Percentiles rank a stretch among this genome's conserved stretches.
phyloP scores from a whole-genome alignment of 1,140 invertebrate genomes.

The Atta texana region DNA sequence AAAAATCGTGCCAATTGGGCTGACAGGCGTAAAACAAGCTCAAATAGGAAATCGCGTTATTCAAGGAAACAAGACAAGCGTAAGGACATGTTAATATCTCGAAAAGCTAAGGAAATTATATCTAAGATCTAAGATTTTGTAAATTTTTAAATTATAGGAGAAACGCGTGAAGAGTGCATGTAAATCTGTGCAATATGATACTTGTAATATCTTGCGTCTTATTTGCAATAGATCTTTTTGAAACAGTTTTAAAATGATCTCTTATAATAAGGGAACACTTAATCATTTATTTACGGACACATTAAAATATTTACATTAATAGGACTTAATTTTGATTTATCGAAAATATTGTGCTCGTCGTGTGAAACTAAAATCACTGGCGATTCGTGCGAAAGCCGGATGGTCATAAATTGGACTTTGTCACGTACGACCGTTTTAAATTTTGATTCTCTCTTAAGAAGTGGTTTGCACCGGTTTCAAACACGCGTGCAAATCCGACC shows the following conservation, averaged over 20 bases:
- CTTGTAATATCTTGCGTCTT: background rate
- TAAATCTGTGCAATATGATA: background rate
- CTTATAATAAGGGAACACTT: background rate
- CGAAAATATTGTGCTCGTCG: slow-evolving; percentile 8
- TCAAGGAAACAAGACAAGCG: background rate
- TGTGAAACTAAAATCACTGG: background rate
- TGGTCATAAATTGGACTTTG: slow-evolving; percentile 52
- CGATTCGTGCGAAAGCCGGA: background rate
- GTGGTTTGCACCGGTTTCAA: slow-evolving; percentile 28
- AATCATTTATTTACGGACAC: background rate
- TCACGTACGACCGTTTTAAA: slow-evolving; percentile 43
- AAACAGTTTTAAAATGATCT: background rate
- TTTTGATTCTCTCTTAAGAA: slow-evolving; percentile 29
- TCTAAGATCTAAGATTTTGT: background rate
- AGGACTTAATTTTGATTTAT: slow-evolving; percentile 35
- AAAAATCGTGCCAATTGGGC: slow-evolving; percentile 28
- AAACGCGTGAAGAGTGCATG: background rate
- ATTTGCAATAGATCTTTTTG: background rate
- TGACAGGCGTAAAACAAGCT: slow-evolving; percentile 33
- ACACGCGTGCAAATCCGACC: slow-evolving; percentile 44
- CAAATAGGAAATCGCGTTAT: slow-evolving; percentile 14
- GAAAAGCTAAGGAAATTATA: background rate
- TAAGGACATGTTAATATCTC: background rate
- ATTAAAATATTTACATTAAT: background rate
- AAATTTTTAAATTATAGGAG: background rate